Evolutionary conservation across 2,113 vertebrate species (phyloP), one percentile per base, ranked within the genome.

Genomic region (Odontophorus gujanensis): DNA sequence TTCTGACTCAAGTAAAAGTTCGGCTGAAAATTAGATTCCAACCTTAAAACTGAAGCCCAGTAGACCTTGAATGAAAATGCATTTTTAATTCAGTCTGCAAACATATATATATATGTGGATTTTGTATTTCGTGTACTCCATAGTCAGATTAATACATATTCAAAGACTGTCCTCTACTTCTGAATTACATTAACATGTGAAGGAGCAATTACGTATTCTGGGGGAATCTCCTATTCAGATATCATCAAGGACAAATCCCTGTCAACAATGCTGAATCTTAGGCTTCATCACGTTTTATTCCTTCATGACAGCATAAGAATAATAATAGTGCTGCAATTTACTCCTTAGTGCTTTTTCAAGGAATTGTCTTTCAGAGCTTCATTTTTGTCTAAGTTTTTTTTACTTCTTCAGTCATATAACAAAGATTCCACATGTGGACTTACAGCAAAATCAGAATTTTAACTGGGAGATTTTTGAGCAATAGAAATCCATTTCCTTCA

Each of bases 301-400:
- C 24, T 34, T 91, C 17, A 59, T 63, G 19, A 19, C 47, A 82
- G 2, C 4, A 7, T 55, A 79, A 81, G 34, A 74, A 45, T 14
- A 59, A 8, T 45, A 72, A 67, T 34, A 8, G 1, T 0, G 0
- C 4, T 48, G 17, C 73, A 32, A 42, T 68, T 4, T 55, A 61
- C 10, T 59, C 21, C 19, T 11, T 73, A 25, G 7, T 36, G 30
- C 43, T 53, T 89, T 51, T 61, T 32, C 51, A 78, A 61, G 21
- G 18, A 71, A 62, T 28, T 77, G 26, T 47, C 16, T 92, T 74
- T 66, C 32, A 71, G 28, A 55, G 7, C 32, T 30, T 66, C 18
- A 42, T n/a, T 85, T 34, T 1, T 40, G 26, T 53, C 32, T 14
- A 76, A 34, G 8, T 20, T 17, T 59, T 53, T 90, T 73, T 8